Evolutionary conservation across 2,113 vertebrate genomes (phyloP), one percentile per base, ranked within the genome.

Genomic region (Clarias gariepinus): DNA sequence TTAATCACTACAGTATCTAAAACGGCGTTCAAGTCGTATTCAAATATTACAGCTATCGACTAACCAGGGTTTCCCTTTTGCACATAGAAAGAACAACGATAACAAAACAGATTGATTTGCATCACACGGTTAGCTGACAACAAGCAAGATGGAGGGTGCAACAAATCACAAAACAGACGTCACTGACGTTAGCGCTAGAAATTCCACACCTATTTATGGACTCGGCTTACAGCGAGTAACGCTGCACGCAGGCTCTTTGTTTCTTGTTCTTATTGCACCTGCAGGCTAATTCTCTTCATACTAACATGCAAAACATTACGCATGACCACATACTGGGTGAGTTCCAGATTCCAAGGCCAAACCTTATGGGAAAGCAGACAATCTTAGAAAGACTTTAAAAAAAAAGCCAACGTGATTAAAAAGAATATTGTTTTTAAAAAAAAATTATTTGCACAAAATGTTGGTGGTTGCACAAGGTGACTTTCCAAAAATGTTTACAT

Each of bases 251-350:
- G 0, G 41, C 63, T 58, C 61, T 81, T 80, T 33, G 11, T 81
- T 36, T 61, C 28, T 60, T 4, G 3, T 23, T 85, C 58, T 87
- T 84, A 69, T 61, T 28, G 28, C 88, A 91, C 89, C 91, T 91
- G 88, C 86, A 69, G 28, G 85, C 23, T 15, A 91, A 91, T 93
- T 93, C 92, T 84, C 89, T 21, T 91, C 93, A 92, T 93, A 61
- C 89, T 90, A 19, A 4, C 55, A 36, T 28, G 47, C 28, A 55
- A 11, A 57, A 53, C 25, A 30, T 30, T 57, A 63, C 15, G 86
- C 85, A 86, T 28, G 61, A 63, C n/a, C 76, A 84, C 85, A 60
- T 88, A 83, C 85, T 85, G 76, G 0, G 78, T 74, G 61, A 87
- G 88, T 91, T 90, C 87, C 90, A 52, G 76, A 30, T 80, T 36